These are phyloP conservation scores for Cyphomyrmex costatus DNA, from an alignment of 1,140 invertebrate species.

Conservation along the genomic window DNA sequence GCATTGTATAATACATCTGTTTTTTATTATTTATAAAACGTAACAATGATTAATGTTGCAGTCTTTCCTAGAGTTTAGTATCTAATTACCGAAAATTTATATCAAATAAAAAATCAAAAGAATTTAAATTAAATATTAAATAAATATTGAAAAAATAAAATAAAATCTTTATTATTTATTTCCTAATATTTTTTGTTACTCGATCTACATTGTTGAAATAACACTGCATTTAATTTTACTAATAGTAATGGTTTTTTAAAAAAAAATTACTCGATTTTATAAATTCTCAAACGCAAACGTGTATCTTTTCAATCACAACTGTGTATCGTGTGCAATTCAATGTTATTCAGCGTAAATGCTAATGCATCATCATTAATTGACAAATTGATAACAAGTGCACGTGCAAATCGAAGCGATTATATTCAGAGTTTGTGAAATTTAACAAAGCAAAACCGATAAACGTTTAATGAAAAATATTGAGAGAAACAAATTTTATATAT, in stretches of 20 bases:
- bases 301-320: slow-evolving; percentile 12
- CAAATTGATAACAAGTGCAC: slow-evolving; percentile 15
- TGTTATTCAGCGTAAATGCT: neutral
- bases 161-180: neutral
- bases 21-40: slow-evolving; percentile 6
- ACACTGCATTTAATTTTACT: slow-evolving; percentile 1
- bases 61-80: neutral
- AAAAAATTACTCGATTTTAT: slow-evolving; percentile 13
- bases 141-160: neutral
- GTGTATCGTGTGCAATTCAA: slow-evolving; percentile 4
- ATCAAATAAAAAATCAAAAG: too few relatives aligned
- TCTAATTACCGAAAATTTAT: neutral
- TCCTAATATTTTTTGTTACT: neutral
- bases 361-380: slow-evolving; percentile 11
- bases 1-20: neutral
- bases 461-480: slow-evolving; percentile 3
- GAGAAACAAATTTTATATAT: neutral
- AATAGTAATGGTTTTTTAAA: neutral
- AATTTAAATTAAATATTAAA: neutral
- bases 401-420: slow-evolving; percentile 9
- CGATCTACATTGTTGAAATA: neutral
- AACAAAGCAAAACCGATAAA: slow-evolving; percentile 22
- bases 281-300: neutral
- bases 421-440: slow-evolving; percentile 26
- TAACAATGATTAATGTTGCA: neutral